These are phyloP conservation scores for Syrista parreyssii DNA, from an alignment of 2,888 invertebrate species.

Conservation along the genomic window DNA sequence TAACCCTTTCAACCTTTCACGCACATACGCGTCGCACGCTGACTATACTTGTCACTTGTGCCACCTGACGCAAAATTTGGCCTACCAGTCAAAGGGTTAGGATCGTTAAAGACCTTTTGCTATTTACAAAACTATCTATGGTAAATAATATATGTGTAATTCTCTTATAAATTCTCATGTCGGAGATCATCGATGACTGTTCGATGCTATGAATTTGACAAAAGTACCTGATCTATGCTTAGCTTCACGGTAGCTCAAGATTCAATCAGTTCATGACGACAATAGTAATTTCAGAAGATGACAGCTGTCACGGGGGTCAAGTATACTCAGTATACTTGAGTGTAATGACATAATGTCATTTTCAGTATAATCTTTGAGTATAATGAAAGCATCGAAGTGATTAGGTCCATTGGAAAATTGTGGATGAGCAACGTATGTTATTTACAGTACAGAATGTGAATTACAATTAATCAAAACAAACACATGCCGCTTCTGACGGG, in stretches of 20 bases:
- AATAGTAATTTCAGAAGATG: background rate
- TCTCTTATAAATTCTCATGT: no score
- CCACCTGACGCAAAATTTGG: no score
- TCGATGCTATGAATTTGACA: background rate
- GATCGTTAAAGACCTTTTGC: background rate
- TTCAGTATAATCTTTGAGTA: background rate
- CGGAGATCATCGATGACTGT: no score
- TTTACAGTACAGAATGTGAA: background rate
- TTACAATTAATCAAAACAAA: background rate
- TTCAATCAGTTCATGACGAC: background rate
- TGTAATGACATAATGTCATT: no score
- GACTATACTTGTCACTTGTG: no score
- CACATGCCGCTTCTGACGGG: background rate
- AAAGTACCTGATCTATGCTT: background rate
- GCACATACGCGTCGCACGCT: no score
- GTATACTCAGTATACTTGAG: no score
- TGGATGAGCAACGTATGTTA: background rate
- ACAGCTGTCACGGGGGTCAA: background rate
- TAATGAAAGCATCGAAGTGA: background rate
- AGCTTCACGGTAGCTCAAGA: background rate
- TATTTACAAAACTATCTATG: background rate
- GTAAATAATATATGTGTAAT: background rate
- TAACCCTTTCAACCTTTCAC: no score
- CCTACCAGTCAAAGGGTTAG: no score
- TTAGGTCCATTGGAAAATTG: background rate